Evolutionary conservation across 1,140 invertebrate genomes (phyloP).

Genomic region (Pachypsylla venusta): DNA sequence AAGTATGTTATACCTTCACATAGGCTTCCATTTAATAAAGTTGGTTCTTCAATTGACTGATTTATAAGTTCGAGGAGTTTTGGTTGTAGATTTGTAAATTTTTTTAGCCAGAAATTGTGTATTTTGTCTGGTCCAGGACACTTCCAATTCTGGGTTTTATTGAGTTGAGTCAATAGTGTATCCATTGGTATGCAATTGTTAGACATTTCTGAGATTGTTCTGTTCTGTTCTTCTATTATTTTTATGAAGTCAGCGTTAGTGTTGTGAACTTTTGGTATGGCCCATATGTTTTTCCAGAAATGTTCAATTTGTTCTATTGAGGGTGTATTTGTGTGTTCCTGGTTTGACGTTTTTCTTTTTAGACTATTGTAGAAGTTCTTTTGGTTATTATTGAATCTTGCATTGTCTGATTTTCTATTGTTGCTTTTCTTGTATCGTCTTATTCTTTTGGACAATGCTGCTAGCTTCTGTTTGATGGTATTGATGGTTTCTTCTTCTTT

Average conservation of each 20-base stretch:
- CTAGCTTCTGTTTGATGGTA: neutral
- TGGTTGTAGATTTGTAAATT: neutral
- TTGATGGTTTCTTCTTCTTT: neutral
- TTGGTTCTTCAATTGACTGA: neutral
- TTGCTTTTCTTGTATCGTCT: neutral
- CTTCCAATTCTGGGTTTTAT: neutral
- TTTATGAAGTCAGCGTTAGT: neutral
- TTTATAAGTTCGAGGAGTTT: neutral
- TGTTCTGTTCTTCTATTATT: neutral
- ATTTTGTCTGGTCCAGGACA: neutral
- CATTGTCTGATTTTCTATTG: neutral
- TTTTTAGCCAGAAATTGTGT: neutral
- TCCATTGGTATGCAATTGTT: neutral
- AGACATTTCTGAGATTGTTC: neutral
- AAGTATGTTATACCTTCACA: neutral
- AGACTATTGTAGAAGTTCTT: neutral
- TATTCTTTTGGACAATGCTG: neutral
- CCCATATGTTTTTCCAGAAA: neutral
- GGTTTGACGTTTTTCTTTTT: neutral
- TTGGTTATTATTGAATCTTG: neutral
- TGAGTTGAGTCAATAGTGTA: neutral
- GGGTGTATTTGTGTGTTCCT: neutral
- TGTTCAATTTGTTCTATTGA: neutral
- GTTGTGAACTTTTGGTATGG: neutral
- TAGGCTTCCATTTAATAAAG: neutral